Base-by-base conservation (phyloP, 2,113 vertebrate genomes). In the Natator depressus region DNA sequence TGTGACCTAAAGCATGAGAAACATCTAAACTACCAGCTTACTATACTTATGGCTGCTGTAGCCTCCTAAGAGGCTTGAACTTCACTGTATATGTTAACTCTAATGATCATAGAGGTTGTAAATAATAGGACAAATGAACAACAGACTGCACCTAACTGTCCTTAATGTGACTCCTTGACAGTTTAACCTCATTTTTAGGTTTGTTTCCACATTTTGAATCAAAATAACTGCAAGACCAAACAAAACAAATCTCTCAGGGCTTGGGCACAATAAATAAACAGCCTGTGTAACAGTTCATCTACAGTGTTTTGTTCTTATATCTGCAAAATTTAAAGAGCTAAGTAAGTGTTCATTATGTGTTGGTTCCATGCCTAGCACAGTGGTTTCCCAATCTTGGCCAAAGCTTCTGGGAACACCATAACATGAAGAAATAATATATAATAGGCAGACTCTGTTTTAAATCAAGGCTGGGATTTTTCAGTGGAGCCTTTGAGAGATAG, bases 1-100 rank as follows among this genome's bases (percentile, higher is more conserved):
- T 82, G 55, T 95, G 82, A 93, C 84, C 94, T 76, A 94, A 84
- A 91, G 53, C 83, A 90, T 76, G 62, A 91, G 85, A 87, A 93
- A 88, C 84, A 75, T 93, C 89, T 94, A 72, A 84, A 50, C 84
- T 88, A 80, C 17, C 81, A 76, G 38, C 53, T 89, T 72, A 20
- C 54, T 65, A 49, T 79, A 85, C 91, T 82, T 78, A 75, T 65
- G 80, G 82, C 72, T 85, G 46, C 89, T 53, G 20, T 86, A 86
- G 69, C 79, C 88, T 92, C 82, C 55, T 79, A 50, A 14, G 35
- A 76, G 35, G 51, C 59, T 75, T 93, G 82, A 85, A 85, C 87
- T 85, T 89, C 76, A 59, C 50, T 59, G 55, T 50, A 42, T 72
- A 29, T 85, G 75, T 84, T 92, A 92, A 89, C 42, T 85, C 50